These are phyloP conservation scores for Notoglanidium macrostoma DNA, from an alignment of 2,797 vertebrate genomes.

Conservation along the genomic window DNA sequence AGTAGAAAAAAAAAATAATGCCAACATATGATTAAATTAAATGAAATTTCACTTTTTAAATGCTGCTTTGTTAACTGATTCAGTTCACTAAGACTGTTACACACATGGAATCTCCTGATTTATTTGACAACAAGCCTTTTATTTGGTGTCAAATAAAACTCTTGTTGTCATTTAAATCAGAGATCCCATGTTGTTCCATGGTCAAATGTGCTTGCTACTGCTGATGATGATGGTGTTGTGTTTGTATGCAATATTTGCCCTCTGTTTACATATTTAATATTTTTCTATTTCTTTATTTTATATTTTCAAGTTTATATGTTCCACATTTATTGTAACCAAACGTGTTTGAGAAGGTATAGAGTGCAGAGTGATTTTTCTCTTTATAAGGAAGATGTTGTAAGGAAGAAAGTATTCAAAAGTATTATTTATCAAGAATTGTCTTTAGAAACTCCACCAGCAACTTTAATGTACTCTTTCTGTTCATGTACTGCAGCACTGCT, in stretches of 20 bases:
- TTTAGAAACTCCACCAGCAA: not conserved
- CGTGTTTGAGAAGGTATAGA: not conserved
- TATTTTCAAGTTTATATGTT: not conserved
- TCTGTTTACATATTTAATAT: conserved; percentile 3
- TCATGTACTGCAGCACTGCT: not conserved
- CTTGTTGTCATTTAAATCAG: conserved; percentile 51
- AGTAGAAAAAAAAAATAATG: not conserved
- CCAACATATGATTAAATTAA: not conserved
- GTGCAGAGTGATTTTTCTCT: not conserved
- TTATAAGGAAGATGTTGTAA: not conserved
- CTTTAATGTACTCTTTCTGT: not conserved
- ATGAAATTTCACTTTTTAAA: not conserved
- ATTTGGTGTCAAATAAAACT: conserved; percentile 51
- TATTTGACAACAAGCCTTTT: conserved; percentile 51
- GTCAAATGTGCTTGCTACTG: conserved; percentile 24
- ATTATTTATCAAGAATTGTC: not conserved
- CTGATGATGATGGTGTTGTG: conserved; percentile 31
- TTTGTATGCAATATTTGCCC: conserved; percentile 35
- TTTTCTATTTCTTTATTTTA: not conserved
- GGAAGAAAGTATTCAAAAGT: not conserved
- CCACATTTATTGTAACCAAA: conserved; percentile 8
- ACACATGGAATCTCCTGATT: conserved; percentile 49
- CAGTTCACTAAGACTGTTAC: conserved; percentile 34
- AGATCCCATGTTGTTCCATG: conserved; percentile 38
- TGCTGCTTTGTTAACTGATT: not conserved